These are phyloP conservation scores for Halcyon senegalensis DNA, from an alignment of 2,113 vertebrate genomes.

Conservation along the genomic window DNA sequence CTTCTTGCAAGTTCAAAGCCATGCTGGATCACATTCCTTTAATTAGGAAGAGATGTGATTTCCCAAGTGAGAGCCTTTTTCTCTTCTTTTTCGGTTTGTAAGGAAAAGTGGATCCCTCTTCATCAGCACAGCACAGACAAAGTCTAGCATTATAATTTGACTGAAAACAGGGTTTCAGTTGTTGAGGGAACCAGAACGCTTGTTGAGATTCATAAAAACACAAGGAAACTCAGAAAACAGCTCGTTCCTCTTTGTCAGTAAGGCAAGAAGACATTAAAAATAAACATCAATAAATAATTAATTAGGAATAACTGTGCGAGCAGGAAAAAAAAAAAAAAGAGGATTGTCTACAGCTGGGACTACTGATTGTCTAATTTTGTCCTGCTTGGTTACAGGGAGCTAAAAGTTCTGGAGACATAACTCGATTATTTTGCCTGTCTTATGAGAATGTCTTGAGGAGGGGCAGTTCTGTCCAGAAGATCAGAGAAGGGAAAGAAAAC, in stretches of 20 bases:
- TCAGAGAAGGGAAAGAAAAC: neutral
- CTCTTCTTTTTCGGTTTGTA: neutral
- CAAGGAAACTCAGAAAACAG: neutral
- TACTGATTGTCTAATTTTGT: neutral
- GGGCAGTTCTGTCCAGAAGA: neutral
- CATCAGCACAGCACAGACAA: neutral
- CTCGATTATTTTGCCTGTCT: neutral
- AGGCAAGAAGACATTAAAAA: neutral
- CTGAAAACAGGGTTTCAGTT: neutral
- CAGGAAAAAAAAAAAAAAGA: neutral
- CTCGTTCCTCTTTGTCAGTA: neutral
- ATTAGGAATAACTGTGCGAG: neutral
- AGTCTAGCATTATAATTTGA: neutral
- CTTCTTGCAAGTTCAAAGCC: neutral
- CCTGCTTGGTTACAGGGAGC: neutral
- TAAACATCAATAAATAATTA: neutral
- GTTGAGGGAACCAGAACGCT: neutral
- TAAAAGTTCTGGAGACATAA: neutral
- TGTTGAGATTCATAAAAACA: neutral
- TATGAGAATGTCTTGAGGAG: neutral
- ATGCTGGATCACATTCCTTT: neutral
- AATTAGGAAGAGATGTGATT: neutral
- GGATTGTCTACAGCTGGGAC: neutral
- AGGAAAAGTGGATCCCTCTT: neutral
- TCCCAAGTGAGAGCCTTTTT: neutral